Conservation (phyloP, 2,113 vertebrate genomes). For the Myrmecobius fasciatus region DNA sequence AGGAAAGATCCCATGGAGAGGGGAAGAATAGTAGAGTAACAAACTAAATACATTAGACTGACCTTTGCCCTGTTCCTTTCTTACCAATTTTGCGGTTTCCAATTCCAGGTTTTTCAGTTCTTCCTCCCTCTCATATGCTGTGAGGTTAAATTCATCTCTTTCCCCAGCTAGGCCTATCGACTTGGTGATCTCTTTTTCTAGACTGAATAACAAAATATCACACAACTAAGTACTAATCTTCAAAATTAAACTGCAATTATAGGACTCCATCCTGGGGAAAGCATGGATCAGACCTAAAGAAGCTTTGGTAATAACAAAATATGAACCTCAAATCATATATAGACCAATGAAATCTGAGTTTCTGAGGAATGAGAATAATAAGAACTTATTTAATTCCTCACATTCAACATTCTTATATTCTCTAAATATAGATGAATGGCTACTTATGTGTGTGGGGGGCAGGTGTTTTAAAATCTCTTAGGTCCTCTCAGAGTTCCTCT, state of each 20-base stretch:
- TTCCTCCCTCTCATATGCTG: slow-evolving; percentile 15
- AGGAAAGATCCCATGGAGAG: not conserved
- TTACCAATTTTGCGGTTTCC: slow-evolving; percentile 63
- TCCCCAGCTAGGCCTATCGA: not conserved
- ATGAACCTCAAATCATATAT: not conserved
- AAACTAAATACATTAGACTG: not conserved
- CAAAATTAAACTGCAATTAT: not conserved
- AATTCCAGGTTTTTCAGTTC: slow-evolving; percentile 27
- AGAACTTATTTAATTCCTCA: not conserved
- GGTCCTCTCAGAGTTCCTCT: not conserved
- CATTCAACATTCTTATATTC: not conserved
- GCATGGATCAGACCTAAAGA: not conserved
- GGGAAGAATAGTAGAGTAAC: not conserved
- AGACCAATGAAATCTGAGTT: not conserved
- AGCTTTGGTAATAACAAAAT: not conserved
- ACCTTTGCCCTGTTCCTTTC: not conserved
- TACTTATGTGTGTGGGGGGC: not conserved
- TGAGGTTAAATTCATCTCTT: slow-evolving; percentile 16
- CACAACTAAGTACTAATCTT: not conserved
- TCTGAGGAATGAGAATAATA: not conserved
- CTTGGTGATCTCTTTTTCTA: slow-evolving; percentile 56
- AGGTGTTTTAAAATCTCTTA: not conserved
- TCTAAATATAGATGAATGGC: not conserved
- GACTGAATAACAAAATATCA: slow-evolving; percentile 61
- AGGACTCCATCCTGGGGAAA: not conserved